Conservation (phyloP, 2,113 vertebrate genomes). For the Corynorhinus townsendii region DNA sequence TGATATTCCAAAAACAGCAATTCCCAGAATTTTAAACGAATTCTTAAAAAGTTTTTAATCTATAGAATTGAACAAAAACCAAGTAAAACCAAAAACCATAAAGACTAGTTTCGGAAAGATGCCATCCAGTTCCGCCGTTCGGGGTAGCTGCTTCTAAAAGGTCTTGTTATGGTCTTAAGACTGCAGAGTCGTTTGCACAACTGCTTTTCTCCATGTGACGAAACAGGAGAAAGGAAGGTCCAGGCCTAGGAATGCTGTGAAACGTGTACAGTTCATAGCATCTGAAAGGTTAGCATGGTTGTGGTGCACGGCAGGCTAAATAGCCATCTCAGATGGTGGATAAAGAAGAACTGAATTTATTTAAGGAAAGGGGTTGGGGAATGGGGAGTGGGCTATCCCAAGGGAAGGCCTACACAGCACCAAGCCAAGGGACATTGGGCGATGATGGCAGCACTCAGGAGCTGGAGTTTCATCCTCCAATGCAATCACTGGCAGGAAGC, state of each 20-base stretch:
- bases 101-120: background rate
- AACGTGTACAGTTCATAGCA: background rate
- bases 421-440: too few relatives aligned
- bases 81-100: background rate
- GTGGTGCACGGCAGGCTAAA: too few relatives aligned
- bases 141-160: background rate
- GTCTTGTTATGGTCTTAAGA: background rate
- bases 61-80: background rate
- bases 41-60: background rate
- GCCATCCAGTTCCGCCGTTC: background rate
- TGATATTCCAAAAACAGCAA: conserved; percentile 9
- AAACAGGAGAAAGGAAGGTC: background rate
- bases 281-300: too few relatives aligned
- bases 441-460: too few relatives aligned
- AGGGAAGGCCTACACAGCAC: too few relatives aligned
- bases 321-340: too few relatives aligned
- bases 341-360: too few relatives aligned
- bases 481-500: too few relatives aligned
- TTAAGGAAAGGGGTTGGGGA: too few relatives aligned
- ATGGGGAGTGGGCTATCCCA: too few relatives aligned
- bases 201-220: background rate
- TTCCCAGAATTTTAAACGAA: background rate
- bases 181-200: background rate
- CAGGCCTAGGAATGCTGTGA: background rate
- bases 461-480: too few relatives aligned